phyloP scores from a whole-genome alignment of 2,888 invertebrate species.

The Allophyes oxyacanthae region DNA sequence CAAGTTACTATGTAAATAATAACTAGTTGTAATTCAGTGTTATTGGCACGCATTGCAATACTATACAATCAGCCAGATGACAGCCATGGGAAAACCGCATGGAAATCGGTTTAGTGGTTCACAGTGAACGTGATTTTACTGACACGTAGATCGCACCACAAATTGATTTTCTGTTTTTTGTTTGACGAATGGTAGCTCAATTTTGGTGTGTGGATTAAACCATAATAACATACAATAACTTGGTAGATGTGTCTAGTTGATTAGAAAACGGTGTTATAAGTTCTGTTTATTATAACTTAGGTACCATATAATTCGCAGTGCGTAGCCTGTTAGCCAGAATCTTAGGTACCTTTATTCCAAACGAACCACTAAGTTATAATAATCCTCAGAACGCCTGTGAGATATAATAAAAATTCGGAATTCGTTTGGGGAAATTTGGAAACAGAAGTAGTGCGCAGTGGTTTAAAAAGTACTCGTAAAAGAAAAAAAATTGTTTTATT shows the following conservation, averaged over 20 bases:
- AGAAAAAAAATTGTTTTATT: too few relatives aligned
- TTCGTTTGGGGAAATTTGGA: too few relatives aligned
- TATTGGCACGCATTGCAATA: constrained; percentile 43
- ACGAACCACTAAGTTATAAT: too few relatives aligned
- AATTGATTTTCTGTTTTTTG: constrained; percentile 28
- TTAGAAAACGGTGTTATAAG: neutral
- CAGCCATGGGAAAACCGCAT: constrained; percentile 53
- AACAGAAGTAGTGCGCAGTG: too few relatives aligned
- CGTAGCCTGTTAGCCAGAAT: too few relatives aligned
- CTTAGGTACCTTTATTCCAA: too few relatives aligned
- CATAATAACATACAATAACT: constrained; percentile 12
- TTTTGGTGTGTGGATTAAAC: constrained; percentile 16
- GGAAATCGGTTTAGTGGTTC: constrained; percentile 52
- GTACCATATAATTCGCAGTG: too few relatives aligned
- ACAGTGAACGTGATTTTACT: constrained; percentile 18
- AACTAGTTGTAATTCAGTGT: constrained; percentile 6
- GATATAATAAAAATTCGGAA: too few relatives aligned
- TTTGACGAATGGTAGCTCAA: constrained; percentile 9
- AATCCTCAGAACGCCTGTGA: too few relatives aligned
- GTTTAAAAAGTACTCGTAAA: too few relatives aligned
- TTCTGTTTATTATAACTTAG: too few relatives aligned
- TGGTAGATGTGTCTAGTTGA: constrained; percentile 8
- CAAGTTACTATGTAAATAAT: too few relatives aligned
- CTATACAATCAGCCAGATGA: constrained; percentile 37
- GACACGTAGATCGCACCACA: constrained; percentile 13